Base-by-base conservation (phyloP, 2,888 invertebrate genomes). In the Ochropleura leucogaster region DNA sequence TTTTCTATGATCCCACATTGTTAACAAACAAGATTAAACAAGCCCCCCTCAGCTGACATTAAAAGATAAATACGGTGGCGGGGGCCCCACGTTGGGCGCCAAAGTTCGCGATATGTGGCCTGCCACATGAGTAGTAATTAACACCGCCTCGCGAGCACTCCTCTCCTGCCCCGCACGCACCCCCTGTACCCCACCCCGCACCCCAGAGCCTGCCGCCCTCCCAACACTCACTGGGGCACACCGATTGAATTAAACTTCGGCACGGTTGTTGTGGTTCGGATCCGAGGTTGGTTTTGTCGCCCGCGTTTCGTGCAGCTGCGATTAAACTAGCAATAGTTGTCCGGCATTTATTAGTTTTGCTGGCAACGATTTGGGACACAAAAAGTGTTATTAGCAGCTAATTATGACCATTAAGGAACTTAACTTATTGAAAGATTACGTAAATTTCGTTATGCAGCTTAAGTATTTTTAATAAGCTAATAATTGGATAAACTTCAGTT, bases 191-290 rank as follows among this genome's bases (percentile, higher is more conserved):
- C 82, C 80, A 65, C 86, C 83, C 40, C 80, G 55, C 66, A 65
- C 75, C 72, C 42, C 80, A 53, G 63, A 67, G 67, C 79, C 79
- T 77, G 77, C 83, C 83, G 74, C 83, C 83, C 89, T 83, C 87
- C 85, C 86, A 87, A 87, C 92, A 90, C 91, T 90, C 91, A 92
- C 90, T 91, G 93, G 92, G 92, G 93, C 93, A 92, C 94, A 93
- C 93, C 95, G 96, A 96, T 96, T 96, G 96, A 96, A 96, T 96
- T 96, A 96, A 96, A 96, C 95, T 96, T 96, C 91, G 92, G 94
- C 94, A 93, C 93, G 93, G 93, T 95, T 95, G 95, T 95, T 96
- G 95, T 93, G 96, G 96, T 94, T 93, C 94, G 88, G 93, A 92
- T 92, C 92, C 93, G 93, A 92, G 94, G 92, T 94, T 92, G 94